Base-by-base conservation (phyloP, 2,113 vertebrate genomes). In the Ceratotherium simum region DNA sequence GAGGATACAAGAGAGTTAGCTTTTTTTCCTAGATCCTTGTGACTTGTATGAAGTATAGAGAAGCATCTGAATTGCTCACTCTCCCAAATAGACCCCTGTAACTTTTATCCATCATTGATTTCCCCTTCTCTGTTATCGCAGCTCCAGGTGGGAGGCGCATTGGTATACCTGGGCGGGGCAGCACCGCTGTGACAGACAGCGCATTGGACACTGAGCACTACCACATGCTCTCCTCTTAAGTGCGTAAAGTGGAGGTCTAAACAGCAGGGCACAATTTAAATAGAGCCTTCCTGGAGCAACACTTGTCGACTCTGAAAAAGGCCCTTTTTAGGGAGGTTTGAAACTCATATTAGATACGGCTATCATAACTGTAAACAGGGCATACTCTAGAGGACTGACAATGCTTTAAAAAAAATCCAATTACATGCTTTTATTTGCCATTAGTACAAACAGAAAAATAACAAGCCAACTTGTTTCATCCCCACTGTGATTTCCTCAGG, bases 401-500 rank as follows among this genome's bases (percentile, higher is more conserved):
- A 96, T 5, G 82, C 65, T 95, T 97, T 96, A 21, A 85, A 97
- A 98, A 98, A 98, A 98, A 94, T 90, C 84, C 96, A 98, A 96
- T 98, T 98, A 94, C 78, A 39, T 64, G 92, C 56, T 98, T 98
- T 98, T 98, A 98, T 98, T 98, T 98, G 98, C 97, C 0, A 8
- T 95, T 96, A 94, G 96, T 94, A 95, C 91, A 98, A 98, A 46
- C 97, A 96, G 97, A 98, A 98, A 97, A 98, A 98, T 96, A 98
- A 98, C 95, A 98, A 93, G 97, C 97, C 98, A 96, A 93, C 96
- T 97, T 91, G 97, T 98, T 98, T 98, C 95, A 95, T 98, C 72
- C 98, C 98, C 90, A 79, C 96, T 98, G 98, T 65, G 98, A 98
- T 97, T 98, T 98, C 98, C 98, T 98, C 91, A 65, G 97, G 98